Conservation (phyloP, 2,113 vertebrate genomes). For the Melanotaenia duboulayi region DNA sequence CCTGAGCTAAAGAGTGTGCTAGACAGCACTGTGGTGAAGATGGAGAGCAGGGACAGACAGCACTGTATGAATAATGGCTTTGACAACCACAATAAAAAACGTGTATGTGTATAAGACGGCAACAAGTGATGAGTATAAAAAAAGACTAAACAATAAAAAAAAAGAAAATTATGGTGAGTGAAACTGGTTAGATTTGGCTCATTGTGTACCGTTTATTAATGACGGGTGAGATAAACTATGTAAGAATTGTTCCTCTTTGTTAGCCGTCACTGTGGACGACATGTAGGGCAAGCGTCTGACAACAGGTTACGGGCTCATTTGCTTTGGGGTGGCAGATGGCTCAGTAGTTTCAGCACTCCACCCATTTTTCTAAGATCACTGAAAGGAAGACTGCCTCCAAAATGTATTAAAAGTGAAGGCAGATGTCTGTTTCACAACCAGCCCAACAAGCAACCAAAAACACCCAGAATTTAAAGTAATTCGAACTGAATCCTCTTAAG, state of each 20-base stretch:
- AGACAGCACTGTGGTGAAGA: constrained; percentile 27
- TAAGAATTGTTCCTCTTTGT: constrained; percentile 14
- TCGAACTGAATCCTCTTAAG: constrained; percentile 28
- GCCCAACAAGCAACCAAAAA: constrained; percentile 43
- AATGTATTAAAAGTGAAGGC: constrained; percentile 3
- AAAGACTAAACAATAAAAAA: constrained; percentile 29
- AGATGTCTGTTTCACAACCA: constrained; percentile 42
- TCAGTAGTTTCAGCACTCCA: constrained; percentile 77
- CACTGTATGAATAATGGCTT: constrained; percentile 62
- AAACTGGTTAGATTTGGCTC: constrained; percentile 66
- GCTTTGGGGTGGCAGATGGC: constrained; percentile 54
- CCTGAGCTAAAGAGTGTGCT: constrained; percentile 64
- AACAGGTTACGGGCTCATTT: constrained; percentile 61
- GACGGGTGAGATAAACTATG: not conserved
- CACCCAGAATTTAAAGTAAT: constrained; percentile 12
- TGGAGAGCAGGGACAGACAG: constrained; percentile 30
- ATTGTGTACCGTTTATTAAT: constrained; percentile 55
- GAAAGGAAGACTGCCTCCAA: constrained; percentile 13
- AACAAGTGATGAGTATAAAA: constrained; percentile 36
- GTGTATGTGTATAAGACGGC: constrained; percentile 35
- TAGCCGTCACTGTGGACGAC: constrained; percentile 28
- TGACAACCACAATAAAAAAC: constrained; percentile 48
- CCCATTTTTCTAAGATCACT: constrained; percentile 24
- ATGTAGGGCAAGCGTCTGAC: constrained; percentile 13
- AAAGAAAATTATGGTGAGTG: constrained; percentile 2